These are phyloP conservation scores for Tonatia bakeri DNA, from an alignment of 2,113 vertebrate species.

Conservation along the genomic window DNA sequence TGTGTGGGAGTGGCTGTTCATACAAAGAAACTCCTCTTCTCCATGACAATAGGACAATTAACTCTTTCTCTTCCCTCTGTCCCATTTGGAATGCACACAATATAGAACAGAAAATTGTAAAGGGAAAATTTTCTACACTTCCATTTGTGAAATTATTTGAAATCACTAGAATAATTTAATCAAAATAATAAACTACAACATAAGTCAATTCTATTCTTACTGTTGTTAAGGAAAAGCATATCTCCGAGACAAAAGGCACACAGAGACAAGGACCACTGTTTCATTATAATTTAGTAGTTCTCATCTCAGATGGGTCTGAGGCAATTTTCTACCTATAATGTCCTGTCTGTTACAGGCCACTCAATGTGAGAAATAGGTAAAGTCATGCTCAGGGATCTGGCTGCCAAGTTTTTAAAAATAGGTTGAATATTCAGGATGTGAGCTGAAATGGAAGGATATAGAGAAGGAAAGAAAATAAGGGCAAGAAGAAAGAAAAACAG, in stretches of 20 bases:
- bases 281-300: background rate
- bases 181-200: background rate
- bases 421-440: background rate
- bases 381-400: background rate
- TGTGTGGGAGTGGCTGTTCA: background rate
- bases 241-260: background rate
- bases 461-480: background rate
- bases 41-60: background rate
- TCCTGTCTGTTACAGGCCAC: background rate
- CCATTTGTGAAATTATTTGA: background rate
- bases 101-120: background rate
- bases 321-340: background rate
- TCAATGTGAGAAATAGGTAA: constrained; percentile 11
- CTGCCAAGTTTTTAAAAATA: background rate
- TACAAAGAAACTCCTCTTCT: background rate
- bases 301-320: background rate
- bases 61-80: background rate
- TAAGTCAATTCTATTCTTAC: background rate
- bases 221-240: background rate
- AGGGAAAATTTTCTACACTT: background rate
- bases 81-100: background rate
- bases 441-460: background rate
- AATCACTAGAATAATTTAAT: constrained; percentile 3
- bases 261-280: background rate
- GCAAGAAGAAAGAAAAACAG: background rate